Conservation (phyloP, 2,888 invertebrate genomes). For the Scaptomyza cyrtandrae region DNA sequence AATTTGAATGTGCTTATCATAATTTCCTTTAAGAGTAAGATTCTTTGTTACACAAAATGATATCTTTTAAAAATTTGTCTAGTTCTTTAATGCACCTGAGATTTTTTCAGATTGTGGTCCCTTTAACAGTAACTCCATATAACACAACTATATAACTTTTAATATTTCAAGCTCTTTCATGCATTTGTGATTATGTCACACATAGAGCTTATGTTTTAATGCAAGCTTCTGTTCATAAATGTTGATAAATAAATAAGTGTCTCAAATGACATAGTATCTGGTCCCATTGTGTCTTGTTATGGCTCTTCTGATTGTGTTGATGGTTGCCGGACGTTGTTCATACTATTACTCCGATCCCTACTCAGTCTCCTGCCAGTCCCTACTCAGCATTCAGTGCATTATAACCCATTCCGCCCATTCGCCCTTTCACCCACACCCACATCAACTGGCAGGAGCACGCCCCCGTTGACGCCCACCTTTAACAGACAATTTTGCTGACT, state of each 20-base stretch:
- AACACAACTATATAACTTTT: not conserved
- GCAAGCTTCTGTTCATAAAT: not conserved
- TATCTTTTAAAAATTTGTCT: too few relatives aligned
- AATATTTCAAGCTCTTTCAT: not conserved
- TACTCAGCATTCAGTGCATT: slow-evolving; percentile 51
- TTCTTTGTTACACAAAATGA: too few relatives aligned
- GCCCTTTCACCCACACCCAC: slow-evolving; percentile 1
- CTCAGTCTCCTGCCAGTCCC: slow-evolving; percentile 28
- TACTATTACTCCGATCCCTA: slow-evolving; percentile 1
- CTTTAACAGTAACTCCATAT: too few relatives aligned
- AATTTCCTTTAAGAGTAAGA: too few relatives aligned
- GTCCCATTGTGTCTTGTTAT: slow-evolving; percentile 31
- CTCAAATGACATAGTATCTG: not conserved
- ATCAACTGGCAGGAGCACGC: slow-evolving; percentile 17
- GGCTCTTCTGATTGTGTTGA: slow-evolving; percentile 37
- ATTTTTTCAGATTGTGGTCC: too few relatives aligned
- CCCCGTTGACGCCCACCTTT: slow-evolving; percentile 58
- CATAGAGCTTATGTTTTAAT: not conserved
- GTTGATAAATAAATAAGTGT: not conserved
- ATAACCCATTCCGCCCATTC: slow-evolving; percentile 30
- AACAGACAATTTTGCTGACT: slow-evolving; percentile 66
- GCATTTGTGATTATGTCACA: not conserved
- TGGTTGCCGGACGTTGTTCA: slow-evolving; percentile 52
- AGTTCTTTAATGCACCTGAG: too few relatives aligned
- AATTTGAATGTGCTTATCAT: too few relatives aligned